Evolutionary conservation across 2,797 vertebrate species (phyloP).

Genomic region (Lateolabrax maculatus): DNA sequence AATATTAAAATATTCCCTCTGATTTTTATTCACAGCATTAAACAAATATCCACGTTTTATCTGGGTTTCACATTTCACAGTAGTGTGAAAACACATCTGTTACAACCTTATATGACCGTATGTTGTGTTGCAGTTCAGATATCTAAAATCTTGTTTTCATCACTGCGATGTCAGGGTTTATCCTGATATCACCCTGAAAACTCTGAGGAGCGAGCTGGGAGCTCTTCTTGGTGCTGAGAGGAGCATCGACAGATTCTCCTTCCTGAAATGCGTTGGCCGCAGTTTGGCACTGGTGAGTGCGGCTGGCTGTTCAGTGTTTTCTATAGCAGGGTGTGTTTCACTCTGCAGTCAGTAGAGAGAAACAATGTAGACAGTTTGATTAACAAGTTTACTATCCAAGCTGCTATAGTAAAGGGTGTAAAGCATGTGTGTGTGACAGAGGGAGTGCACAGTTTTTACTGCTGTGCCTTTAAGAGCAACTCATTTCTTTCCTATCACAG

Average conservation of each 20-base stretch:
- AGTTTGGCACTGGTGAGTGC: constrained; percentile 92
- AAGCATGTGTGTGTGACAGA: constrained; percentile 14
- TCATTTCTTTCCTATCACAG: constrained; percentile 75
- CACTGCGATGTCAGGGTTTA: constrained; percentile 83
- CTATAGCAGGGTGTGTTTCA: constrained; percentile 54
- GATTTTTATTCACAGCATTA: not conserved
- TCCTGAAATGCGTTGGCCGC: constrained; percentile 94
- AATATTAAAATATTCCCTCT: not conserved
- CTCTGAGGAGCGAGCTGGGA: constrained; percentile 86
- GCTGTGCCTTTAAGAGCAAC: constrained; percentile 13
- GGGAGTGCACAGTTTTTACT: constrained; percentile 43
- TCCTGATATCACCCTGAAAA: constrained; percentile 89
- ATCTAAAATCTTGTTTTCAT: not conserved
- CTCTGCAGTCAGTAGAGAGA: constrained; percentile 22
- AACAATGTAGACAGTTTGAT: constrained; percentile 63
- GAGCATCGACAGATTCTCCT: constrained; percentile 87
- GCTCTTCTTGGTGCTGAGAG: constrained; percentile 86
- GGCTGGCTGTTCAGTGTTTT: constrained; percentile 46
- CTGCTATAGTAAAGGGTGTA: constrained; percentile 40
- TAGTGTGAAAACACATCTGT: not conserved
- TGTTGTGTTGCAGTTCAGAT: not conserved
- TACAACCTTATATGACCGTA: not conserved
- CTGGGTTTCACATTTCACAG: not conserved
- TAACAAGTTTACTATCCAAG: constrained; percentile 55
- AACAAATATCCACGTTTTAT: not conserved